Evolutionary conservation across 2,113 vertebrate species (phyloP).

Genomic region (Cyanoramphus novaezelandiae): DNA sequence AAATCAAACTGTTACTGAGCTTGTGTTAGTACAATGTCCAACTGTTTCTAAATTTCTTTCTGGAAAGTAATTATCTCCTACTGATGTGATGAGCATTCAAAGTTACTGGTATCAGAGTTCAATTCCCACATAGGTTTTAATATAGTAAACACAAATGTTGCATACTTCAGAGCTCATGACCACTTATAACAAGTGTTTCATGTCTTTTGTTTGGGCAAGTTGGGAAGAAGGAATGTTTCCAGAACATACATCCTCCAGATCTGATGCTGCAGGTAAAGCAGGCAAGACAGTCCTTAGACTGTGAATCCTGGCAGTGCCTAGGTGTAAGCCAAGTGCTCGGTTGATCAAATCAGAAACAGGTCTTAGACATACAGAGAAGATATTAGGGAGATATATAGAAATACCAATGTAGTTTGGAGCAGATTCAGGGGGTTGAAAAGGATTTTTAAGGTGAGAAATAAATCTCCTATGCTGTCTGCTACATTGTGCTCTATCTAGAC

Average conservation of each 20-base stretch:
- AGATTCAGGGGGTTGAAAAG: neutral
- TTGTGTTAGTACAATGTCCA: neutral
- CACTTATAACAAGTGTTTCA: neutral
- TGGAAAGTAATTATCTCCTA: neutral
- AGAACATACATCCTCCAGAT: neutral
- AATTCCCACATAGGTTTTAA: neutral
- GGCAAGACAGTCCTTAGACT: neutral
- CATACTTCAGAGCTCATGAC: neutral
- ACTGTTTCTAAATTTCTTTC: neutral
- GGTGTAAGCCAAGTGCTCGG: neutral
- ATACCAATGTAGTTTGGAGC: neutral
- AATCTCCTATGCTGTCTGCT: neutral
- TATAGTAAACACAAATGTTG: neutral
- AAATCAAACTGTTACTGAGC: neutral
- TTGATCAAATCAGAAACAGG: neutral
- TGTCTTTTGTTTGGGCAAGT: neutral
- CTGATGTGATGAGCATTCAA: neutral
- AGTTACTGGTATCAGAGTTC: neutral
- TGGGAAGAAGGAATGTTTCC: neutral
- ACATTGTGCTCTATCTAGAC: neutral
- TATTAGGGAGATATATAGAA: neutral
- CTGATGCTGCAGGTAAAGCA: neutral
- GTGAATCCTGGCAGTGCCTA: neutral
- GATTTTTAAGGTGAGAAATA: neutral
- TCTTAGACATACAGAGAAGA: neutral